Conservation (phyloP, 2,797 vertebrate species). For the Semotilus atromaculatus region DNA sequence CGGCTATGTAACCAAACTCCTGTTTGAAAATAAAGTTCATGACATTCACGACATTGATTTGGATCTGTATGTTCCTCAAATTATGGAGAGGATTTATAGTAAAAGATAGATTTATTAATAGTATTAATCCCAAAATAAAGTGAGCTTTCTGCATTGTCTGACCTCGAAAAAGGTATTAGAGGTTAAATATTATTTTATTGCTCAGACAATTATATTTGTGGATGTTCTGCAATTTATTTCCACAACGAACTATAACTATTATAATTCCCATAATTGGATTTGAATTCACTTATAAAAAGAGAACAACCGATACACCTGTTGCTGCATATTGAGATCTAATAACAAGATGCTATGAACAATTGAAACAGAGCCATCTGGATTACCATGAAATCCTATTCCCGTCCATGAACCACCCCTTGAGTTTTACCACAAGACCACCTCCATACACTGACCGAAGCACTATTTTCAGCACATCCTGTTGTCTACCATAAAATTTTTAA, state of each 20-base stretch:
- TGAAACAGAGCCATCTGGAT: conserved; percentile 37
- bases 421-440: conserved; percentile 35
- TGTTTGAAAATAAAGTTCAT: background rate
- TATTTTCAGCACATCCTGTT: conserved; percentile 70
- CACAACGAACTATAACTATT: background rate
- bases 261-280: conserved; percentile 23
- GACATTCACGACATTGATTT: background rate
- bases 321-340: conserved; percentile 46
- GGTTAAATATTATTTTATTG: background rate
- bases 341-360: conserved; percentile 51
- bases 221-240: background rate
- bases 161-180: background rate
- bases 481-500: conserved; percentile 68
- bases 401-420: conserved; percentile 30
- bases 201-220: background rate
- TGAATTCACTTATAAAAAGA: conserved; percentile 1
- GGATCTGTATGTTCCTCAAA: background rate
- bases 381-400: conserved; percentile 38
- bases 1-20: background rate
- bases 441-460: conserved; percentile 56
- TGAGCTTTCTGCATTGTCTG: background rate
- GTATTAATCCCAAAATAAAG: background rate
- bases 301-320: conserved; percentile 38
- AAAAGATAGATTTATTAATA: background rate
- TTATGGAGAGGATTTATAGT: background rate